Evolutionary conservation across 2,797 vertebrate genomes (phyloP).

Genomic region (Lepilemur ruficaudatus): DNA sequence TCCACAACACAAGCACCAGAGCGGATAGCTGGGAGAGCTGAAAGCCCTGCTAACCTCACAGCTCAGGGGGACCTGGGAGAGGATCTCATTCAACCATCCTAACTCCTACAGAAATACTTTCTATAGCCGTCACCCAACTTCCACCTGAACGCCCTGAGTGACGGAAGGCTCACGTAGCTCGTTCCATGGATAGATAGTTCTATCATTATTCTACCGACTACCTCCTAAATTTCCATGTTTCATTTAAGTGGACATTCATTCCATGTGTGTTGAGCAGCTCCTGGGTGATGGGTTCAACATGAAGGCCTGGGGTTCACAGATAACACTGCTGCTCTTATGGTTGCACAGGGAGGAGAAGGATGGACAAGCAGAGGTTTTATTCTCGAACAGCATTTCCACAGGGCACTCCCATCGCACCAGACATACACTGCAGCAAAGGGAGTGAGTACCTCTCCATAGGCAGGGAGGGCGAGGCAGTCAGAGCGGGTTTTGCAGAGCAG

Average conservation of each 20-base stretch:
- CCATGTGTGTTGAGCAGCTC: neutral
- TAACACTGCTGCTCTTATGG: rapidly evolving
- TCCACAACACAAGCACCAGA: neutral
- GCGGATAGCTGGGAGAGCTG: neutral
- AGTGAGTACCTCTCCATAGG: neutral
- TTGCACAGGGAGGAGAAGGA: neutral
- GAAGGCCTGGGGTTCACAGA: neutral
- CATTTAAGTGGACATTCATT: neutral
- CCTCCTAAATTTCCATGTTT: neutral
- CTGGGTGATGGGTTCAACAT: too few relatives aligned
- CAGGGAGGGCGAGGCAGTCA: neutral
- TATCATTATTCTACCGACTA: neutral
- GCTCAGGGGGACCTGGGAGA: neutral
- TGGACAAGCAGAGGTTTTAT: neutral
- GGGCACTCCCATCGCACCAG: rapidly evolving
- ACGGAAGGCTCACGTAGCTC: neutral
- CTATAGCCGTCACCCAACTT: neutral
- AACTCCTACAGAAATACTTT: neutral
- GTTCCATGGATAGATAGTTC: neutral
- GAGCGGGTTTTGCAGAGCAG: neutral
- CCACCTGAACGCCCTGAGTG: neutral
- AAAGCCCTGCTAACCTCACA: neutral
- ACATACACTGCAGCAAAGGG: neutral
- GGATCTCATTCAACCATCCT: neutral
- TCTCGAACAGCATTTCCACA: neutral